phyloP scores from a whole-genome alignment of 1,140 invertebrate genomes.

The Sminthurinus signatus region DNA sequence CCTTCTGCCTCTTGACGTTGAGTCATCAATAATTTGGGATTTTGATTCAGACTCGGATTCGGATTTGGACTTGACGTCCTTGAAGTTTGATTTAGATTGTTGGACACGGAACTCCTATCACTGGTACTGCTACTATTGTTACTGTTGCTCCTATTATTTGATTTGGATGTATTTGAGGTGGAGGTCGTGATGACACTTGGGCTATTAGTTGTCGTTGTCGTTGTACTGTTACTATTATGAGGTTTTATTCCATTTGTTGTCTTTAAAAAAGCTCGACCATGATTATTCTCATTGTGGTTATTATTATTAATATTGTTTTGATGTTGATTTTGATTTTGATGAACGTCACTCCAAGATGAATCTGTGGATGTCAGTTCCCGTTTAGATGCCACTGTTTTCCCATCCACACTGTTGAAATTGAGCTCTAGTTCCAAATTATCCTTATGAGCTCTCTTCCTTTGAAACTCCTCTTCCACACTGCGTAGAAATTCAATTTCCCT shows the following conservation, averaged over 20 bases:
- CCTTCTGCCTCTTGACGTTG: slow-evolving; percentile 43
- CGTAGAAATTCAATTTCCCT: slow-evolving; percentile 70
- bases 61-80: too few relatives aligned
- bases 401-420: not conserved
- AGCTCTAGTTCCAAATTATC: slow-evolving; percentile 18
- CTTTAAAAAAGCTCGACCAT: not conserved
- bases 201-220: too few relatives aligned
- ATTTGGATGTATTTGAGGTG: too few relatives aligned
- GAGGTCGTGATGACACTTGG: too few relatives aligned
- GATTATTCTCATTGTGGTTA: not conserved
- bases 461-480: slow-evolving; percentile 66
- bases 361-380: not conserved
- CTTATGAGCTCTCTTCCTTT: slow-evolving; percentile 57
- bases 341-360: not conserved
- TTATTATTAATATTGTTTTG: slow-evolving; percentile 3
- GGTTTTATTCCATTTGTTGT: not conserved
- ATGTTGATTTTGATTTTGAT: slow-evolving; percentile 9
- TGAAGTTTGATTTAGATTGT: too few relatives aligned
- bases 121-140: too few relatives aligned
- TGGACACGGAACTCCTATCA: too few relatives aligned
- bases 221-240: too few relatives aligned
- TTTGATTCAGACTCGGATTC: too few relatives aligned
- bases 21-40: too few relatives aligned
- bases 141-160: too few relatives aligned
- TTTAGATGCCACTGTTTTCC: not conserved